phyloP scores from a whole-genome alignment of 2,888 invertebrate species.

The Sepiola atlantica region DNA sequence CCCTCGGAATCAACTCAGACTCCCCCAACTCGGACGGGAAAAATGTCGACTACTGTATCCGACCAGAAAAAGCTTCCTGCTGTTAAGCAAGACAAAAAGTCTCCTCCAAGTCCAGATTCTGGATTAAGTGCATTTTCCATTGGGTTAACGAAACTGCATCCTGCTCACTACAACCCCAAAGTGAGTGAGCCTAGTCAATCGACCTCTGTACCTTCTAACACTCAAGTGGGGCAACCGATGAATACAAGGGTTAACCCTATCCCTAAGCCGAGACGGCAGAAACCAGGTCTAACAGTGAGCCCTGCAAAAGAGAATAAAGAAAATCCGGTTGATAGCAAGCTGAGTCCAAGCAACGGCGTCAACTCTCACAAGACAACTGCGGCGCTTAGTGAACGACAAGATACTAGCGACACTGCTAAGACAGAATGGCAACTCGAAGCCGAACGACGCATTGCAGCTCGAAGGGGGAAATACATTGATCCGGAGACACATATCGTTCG shows the following conservation, averaged over 20 bases:
- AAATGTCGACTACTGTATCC: not conserved
- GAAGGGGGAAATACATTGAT: constrained; percentile 63
- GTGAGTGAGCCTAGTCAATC: not conserved
- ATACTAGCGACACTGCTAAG: constrained; percentile 45
- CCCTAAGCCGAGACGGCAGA: constrained; percentile 38
- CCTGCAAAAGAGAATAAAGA: constrained; percentile 24
- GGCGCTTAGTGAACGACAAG: constrained; percentile 32
- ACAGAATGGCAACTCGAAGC: constrained; percentile 69
- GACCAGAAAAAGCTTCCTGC: not conserved
- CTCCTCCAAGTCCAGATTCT: not conserved
- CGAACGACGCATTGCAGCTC: constrained; percentile 61
- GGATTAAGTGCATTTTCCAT: not conserved
- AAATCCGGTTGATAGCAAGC: constrained; percentile 25
- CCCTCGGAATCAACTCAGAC: not conserved
- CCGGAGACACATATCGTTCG: constrained; percentile 53
- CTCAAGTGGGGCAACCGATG: not conserved
- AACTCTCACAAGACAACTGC: not conserved
- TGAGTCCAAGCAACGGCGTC: not conserved
- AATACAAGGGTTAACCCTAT: constrained; percentile 15
- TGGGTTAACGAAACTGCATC: not conserved
- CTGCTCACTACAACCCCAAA: not conserved
- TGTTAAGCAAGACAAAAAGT: not conserved
- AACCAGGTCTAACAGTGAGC: not conserved
- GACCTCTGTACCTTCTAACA: not conserved
- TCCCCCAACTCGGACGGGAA: not conserved